Evolutionary conservation across 2,888 invertebrate species (phyloP), one percentile per base, ranked within the genome.

Genomic region (Galeruca laticollis): DNA sequence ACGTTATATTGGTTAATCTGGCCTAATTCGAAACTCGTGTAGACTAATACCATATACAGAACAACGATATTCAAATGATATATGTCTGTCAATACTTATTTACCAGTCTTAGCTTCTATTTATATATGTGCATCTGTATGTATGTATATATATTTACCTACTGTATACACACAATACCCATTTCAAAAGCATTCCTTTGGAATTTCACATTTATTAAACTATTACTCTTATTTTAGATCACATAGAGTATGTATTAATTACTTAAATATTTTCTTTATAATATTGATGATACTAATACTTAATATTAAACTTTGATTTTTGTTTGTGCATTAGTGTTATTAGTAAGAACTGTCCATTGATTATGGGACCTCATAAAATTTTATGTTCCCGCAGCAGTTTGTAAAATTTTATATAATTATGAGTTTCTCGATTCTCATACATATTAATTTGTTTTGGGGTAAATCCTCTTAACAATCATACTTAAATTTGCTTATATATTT

Each of bases 41-140:
- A 86, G 85, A 85, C 84, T 86, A 86, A 85, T 84, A 84, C 84
- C 82, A 85, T 82, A 80, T 85, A 85, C 85, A 85, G 86, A 85
- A 86, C 86, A 86, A 86, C 86, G 86, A 86, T 85, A 84, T 81
- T 83, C 81, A 84, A 82, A 83, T 84, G 82, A 84, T 82, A 82
- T 80, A 84, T 84, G 82, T 84, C 83, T 84, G 83, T 84, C 83
- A 83, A 81, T 82, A 84, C 84, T 84, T 84, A 83, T 84, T 84
- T 85, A 83, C 82, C 75, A 81, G 82, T 82, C 80, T 85, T 84
- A 84, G 84, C 84, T 84, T 84, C 84, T 84, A 84, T 83, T 84
- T 84, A 79, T 81, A 79, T 81, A 76, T 68, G 61, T 65, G 15
- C 26, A 47, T 65, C 31, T 65, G 49, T 59, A 65, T 66, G 51